Evolutionary conservation across 2,797 vertebrate genomes (phyloP).

Genomic region (Falco cherrug): DNA sequence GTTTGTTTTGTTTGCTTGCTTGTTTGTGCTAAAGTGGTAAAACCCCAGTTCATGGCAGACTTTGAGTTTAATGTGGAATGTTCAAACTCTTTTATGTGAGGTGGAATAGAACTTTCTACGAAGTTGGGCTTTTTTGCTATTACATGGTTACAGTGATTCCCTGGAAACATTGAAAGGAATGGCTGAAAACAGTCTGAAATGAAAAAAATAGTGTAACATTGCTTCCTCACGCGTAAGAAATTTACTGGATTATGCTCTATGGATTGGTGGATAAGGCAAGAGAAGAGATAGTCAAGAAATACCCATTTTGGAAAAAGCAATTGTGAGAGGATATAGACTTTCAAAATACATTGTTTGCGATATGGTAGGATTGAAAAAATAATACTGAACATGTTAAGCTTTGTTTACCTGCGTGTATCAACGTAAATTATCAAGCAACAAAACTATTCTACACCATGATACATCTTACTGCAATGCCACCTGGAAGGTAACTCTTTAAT

Average conservation of each 20-base stretch:
- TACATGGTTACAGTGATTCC: neutral
- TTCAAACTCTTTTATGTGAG: neutral
- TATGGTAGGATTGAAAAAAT: neutral
- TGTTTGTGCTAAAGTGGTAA: neutral
- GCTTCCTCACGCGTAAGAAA: neutral
- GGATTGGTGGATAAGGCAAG: neutral
- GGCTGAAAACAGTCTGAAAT: neutral
- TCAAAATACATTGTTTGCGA: neutral
- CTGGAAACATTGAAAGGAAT: neutral
- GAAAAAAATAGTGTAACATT: neutral
- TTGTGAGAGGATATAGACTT: neutral
- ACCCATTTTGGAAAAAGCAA: neutral
- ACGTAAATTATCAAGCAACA: neutral
- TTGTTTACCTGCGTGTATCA: neutral
- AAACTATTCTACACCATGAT: neutral
- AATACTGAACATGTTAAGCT: neutral
- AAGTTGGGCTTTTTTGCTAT: neutral
- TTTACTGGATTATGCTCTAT: neutral
- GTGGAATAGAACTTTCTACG: fast-evolving
- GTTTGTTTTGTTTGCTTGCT: too few relatives aligned
- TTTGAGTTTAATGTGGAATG: neutral
- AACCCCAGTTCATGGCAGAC: neutral
- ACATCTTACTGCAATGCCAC: neutral
- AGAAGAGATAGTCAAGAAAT: neutral
- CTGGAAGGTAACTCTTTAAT: neutral